phyloP scores from a whole-genome alignment of 2,888 invertebrate genomes.

The Sericinus montela region DNA sequence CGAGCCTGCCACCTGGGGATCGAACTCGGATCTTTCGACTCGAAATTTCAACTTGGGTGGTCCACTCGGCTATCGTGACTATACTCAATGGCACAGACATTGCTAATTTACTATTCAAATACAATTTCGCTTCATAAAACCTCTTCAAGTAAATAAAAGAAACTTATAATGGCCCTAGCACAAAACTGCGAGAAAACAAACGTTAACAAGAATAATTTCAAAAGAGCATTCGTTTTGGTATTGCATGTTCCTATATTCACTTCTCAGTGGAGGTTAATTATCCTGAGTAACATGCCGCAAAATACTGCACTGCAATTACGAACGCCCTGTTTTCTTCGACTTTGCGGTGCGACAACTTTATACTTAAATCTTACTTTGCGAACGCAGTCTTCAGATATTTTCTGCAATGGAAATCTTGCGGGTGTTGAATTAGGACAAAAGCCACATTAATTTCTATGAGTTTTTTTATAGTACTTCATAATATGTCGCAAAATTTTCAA shows the following conservation, averaged over 20 bases:
- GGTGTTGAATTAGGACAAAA: neutral
- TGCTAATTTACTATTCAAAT: too few species aligned
- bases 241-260: slow-evolving; percentile 39
- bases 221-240: slow-evolving; percentile 27
- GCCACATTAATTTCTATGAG: neutral
- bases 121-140: too few species aligned
- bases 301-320: slow-evolving; percentile 47
- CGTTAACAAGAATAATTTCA: slow-evolving; percentile 18
- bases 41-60: too few species aligned
- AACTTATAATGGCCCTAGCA: too few species aligned
- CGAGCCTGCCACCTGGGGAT: too few species aligned
- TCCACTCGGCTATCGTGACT: too few species aligned
- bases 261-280: slow-evolving; percentile 45
- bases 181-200: neutral
- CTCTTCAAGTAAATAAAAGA: too few species aligned
- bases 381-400: slow-evolving; percentile 31
- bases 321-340: slow-evolving; percentile 39
- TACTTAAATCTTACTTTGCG: slow-evolving; percentile 39
- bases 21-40: too few species aligned
- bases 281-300: slow-evolving; percentile 44
- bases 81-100: too few species aligned
- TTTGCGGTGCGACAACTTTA: slow-evolving; percentile 27
- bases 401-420: slow-evolving; percentile 18
- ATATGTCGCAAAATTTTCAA: too few species aligned
- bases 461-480: neutral